A percentile compares a stretch with the other conserved stretches of the same genome.
phyloP scores from a whole-genome alignment of 1,140 invertebrate species.

The Ceratosolen solmsi region DNA sequence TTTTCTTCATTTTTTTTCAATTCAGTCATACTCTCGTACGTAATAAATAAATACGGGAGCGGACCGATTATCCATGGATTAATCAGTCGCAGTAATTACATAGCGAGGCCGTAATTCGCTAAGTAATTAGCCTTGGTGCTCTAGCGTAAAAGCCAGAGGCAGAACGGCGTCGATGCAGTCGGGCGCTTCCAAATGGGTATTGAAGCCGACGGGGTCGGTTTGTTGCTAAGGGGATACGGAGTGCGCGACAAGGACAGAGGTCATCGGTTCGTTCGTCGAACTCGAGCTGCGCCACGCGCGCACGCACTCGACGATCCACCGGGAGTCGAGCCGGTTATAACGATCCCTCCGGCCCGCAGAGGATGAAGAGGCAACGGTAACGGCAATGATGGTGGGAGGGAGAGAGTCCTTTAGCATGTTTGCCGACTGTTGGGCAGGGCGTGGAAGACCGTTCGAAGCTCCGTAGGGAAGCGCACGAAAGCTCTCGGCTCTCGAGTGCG shows the following conservation, averaged over 20 bases:
- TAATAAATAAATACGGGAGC: no score
- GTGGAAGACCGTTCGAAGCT: background rate
- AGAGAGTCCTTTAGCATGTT: conserved; percentile 38
- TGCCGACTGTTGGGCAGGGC: conserved; percentile 21
- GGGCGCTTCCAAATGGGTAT: background rate
- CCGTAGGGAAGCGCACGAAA: conserved; percentile 5
- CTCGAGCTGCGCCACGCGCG: background rate
- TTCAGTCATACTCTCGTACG: no score
- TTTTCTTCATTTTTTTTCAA: no score
- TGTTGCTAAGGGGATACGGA: conserved; percentile 35
- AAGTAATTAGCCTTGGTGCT: background rate
- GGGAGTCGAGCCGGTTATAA: conserved; percentile 18
- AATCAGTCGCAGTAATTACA: background rate
- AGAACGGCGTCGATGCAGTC: background rate
- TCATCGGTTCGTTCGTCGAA: conserved; percentile 24
- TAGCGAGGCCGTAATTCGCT: background rate
- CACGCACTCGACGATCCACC: background rate
- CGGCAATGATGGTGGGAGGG: background rate
- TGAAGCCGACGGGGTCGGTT: background rate
- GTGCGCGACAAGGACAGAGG: conserved; percentile 42
- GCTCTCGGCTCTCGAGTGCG: conserved; percentile 16
- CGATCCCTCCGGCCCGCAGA: background rate
- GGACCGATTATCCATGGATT: background rate
- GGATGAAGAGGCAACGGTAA: background rate
- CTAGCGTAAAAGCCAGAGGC: background rate